Evolutionary conservation across 2,113 vertebrate species (phyloP).

Genomic region (Galeopterus variegatus): DNA sequence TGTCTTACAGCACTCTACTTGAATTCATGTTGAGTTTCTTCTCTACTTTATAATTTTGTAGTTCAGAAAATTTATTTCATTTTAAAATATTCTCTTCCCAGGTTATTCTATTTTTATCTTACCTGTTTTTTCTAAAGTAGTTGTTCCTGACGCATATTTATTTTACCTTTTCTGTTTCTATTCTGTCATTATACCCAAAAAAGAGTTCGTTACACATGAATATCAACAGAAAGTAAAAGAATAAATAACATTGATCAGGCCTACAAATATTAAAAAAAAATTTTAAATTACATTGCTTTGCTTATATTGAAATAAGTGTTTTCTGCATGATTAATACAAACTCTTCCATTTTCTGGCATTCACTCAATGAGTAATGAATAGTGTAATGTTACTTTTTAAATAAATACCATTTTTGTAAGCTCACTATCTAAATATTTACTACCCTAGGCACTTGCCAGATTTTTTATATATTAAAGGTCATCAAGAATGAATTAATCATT

Average conservation of each 20-base stretch:
- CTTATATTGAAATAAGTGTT: constrained; percentile 55
- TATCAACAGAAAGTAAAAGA: constrained; percentile 49
- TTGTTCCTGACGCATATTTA: constrained; percentile 48
- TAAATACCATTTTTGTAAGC: constrained; percentile 75
- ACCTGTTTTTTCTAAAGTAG: background rate
- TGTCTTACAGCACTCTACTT: background rate
- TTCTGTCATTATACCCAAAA: background rate
- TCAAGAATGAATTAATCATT: constrained; percentile 73
- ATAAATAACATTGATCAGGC: background rate
- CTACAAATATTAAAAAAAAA: background rate
- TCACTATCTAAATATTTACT: constrained; percentile 80
- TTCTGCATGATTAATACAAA: constrained; percentile 49
- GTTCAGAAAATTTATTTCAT: constrained; percentile 14
- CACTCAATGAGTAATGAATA: constrained; percentile 68
- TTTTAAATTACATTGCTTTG: constrained; percentile 15
- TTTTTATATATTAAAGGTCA: constrained; percentile 72
- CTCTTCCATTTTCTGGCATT: constrained; percentile 18
- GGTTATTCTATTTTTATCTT: background rate
- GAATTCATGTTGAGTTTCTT: background rate
- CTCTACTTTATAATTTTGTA: background rate
- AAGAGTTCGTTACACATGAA: constrained; percentile 28
- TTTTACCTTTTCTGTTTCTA: background rate
- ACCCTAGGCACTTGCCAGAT: constrained; percentile 56
- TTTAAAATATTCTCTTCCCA: constrained; percentile 16
- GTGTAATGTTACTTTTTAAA: constrained; percentile 69